Base-by-base conservation (phyloP, 2,113 vertebrate genomes). In the Xiphophorus hellerii region DNA sequence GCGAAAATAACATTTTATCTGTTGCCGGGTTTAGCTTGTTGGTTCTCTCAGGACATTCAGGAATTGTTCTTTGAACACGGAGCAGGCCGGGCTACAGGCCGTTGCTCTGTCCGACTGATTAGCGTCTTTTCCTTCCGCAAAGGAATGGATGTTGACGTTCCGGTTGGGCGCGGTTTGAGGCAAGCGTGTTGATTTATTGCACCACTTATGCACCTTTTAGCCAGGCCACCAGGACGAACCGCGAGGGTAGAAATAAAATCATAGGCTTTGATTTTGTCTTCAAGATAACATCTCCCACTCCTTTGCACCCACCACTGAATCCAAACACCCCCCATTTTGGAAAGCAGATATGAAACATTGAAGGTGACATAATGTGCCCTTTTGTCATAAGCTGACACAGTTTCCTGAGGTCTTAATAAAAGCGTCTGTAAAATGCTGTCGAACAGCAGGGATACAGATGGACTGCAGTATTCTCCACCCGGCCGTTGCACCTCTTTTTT, bases 51-150 rank as follows among this genome's bases (percentile, higher is more conserved):
- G 70, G 84, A 71, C 82, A 70, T 81, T 74, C 76, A 37, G 83
- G 51, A 80, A 71, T 70, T 66, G 66, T 82, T 87, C 66, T 75
- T 71, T 67, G 31, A 75, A 72, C 76, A 87, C 89, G 71, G 82
- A 90, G 86, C 67, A 75, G 64, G 54, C 28, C 28, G n/a, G 64
- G 54, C 68, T 83, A 77, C 35, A 11, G 81, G 84, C 77, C 79
- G 73, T 71, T 74, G 66, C 78, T 80, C 81, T 83, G 87, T 88
- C 87, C 51, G 28, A 76, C 71, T 73, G 80, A 88, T 88, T 81
- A 87, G 65, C 28, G 65, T 69, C 67, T 44, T 79, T 66, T 66
- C 17, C 70, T 70, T 79, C 37, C 64, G 74, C 71, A 66, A 58
- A 42, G 33, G 66, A 74, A 89, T 90, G 68, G 63, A 84, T 86